Evolutionary conservation across 2,888 invertebrate species (phyloP).

Genomic region (Ormyrus pomaceus): DNA sequence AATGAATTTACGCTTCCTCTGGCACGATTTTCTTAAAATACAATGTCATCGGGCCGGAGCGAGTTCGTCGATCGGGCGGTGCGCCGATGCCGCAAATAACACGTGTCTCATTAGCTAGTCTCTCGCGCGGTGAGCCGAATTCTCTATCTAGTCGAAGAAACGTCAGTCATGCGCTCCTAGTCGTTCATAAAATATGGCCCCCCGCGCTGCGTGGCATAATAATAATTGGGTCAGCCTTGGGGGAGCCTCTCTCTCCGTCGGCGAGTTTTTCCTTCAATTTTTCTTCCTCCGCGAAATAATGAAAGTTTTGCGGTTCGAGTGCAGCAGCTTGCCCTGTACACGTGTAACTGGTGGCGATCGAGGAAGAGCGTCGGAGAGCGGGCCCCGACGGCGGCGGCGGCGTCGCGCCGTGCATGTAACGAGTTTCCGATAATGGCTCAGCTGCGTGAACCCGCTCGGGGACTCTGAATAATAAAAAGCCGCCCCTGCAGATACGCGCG

Average conservation of each 20-base stretch:
- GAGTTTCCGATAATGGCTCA: constrained; percentile 75
- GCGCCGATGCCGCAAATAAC: constrained; percentile 4
- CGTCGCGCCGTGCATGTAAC: constrained; percentile 70
- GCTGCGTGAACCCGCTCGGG: constrained; percentile 63
- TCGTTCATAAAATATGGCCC: constrained; percentile 24
- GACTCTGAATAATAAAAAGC: constrained; percentile 50
- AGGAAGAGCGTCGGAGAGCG: constrained; percentile 63
- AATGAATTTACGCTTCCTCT: constrained; percentile 19
- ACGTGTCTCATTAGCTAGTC: constrained; percentile 29
- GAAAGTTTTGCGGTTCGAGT: constrained; percentile 54
- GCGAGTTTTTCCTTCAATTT: not conserved
- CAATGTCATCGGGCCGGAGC: not conserved
- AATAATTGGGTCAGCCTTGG: constrained; percentile 38
- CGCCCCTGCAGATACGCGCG: not conserved
- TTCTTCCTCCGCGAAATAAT: constrained; percentile 7
- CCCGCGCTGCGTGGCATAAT: not conserved
- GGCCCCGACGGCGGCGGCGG: constrained; percentile 1
- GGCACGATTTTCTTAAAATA: constrained; percentile 26
- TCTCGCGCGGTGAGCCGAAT: not conserved
- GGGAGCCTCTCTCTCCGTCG: not conserved
- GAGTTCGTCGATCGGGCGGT: constrained; percentile 3
- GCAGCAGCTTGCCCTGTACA: constrained; percentile 66
- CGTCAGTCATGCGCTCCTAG: constrained; percentile 18
- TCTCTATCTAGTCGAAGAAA: not conserved
- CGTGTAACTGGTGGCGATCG: constrained; percentile 70